These are phyloP conservation scores for Clarias laeviceps DNA, from an alignment of 2,797 vertebrate genomes.

Conservation along the genomic window DNA sequence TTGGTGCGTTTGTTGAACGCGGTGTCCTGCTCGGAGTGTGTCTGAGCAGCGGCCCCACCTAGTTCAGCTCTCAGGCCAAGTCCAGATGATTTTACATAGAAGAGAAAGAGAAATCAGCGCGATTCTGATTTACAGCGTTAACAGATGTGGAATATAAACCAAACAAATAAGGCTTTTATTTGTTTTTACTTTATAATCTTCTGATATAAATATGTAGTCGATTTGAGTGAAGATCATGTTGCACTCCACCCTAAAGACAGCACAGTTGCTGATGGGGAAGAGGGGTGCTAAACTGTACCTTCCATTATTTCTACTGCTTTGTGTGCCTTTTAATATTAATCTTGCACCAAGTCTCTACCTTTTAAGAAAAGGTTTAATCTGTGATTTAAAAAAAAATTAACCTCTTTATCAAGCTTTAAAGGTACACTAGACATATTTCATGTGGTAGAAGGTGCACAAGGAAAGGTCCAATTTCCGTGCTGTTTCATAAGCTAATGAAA, in stretches of 20 bases:
- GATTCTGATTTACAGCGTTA: background rate
- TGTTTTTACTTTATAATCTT: background rate
- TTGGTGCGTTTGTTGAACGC: conserved; percentile 19
- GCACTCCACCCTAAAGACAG: background rate
- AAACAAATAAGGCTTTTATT: background rate
- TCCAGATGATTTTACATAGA: conserved; percentile 32
- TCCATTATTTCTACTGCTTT: background rate
- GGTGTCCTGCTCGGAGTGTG: conserved; percentile 51
- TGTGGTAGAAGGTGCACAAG: background rate
- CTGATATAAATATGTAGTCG: background rate
- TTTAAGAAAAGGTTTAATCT: background rate
- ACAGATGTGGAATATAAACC: background rate
- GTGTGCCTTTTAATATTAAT: background rate
- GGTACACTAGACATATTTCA: background rate
- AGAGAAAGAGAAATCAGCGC: background rate
- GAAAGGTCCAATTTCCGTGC: background rate
- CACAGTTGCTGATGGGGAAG: background rate
- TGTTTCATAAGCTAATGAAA: background rate
- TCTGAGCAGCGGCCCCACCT: conserved; percentile 64
- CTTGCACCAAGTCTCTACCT: background rate
- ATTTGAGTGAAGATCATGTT: background rate
- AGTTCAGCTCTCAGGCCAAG: conserved; percentile 54
- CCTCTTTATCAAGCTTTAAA: background rate
- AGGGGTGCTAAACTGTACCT: background rate
- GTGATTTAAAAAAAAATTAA: background rate